A percentile compares a stretch with the other conserved stretches of the same genome.
Conservation (phyloP, 2,113 vertebrate species). For the Osmerus mordax region DNA sequence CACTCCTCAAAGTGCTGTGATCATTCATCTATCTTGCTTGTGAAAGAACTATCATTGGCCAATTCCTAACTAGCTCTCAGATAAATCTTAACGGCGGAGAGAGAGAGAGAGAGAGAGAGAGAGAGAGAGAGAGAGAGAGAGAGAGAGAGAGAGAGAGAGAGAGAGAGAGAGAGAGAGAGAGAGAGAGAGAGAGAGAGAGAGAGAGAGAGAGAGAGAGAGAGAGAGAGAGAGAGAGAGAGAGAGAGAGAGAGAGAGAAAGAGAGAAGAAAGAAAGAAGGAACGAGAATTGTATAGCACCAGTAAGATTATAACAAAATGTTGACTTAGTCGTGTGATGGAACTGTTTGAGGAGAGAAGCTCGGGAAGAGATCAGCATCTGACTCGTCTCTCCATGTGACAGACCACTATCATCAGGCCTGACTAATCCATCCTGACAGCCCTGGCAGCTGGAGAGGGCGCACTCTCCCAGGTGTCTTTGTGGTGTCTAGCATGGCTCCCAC, state of each 20-base stretch:
- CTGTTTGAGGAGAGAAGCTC: too few species aligned
- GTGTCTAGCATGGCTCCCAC: too few species aligned
- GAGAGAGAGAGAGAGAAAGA: not conserved
- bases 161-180: not conserved
- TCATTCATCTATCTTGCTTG: not conserved
- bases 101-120: not conserved
- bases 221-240: not conserved
- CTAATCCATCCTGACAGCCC: too few species aligned
- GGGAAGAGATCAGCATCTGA: too few species aligned
- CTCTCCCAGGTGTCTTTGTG: too few species aligned
- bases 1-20: constrained; percentile 6
- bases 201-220: not conserved
- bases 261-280: not conserved
- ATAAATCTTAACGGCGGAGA: not conserved
- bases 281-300: not conserved
- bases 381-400: too few species aligned
- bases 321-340: too few species aligned
- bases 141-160: too few species aligned
- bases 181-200: not conserved
- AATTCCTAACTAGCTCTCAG: not conserved
- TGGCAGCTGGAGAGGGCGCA: too few species aligned
- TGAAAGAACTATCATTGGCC: not conserved
- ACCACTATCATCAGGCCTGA: too few species aligned
- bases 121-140: not conserved
- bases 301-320: not conserved